phyloP scores from a whole-genome alignment of 2,888 invertebrate species.

The Aphodius granarius region DNA sequence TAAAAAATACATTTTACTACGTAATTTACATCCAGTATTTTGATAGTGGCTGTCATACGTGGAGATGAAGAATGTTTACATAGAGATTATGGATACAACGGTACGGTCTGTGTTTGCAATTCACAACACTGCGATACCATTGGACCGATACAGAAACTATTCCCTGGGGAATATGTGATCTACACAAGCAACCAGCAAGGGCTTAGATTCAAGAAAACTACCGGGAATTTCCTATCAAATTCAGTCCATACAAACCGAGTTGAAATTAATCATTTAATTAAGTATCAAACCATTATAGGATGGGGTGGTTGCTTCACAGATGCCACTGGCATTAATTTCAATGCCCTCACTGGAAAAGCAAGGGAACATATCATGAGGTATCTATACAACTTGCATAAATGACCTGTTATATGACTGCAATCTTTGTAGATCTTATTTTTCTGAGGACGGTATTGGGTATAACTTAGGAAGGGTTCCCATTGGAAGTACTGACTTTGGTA shows the following conservation, averaged over 20 bases:
- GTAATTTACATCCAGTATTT: neutral
- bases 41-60: neutral
- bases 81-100: conserved; percentile 39
- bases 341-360: conserved; percentile 58
- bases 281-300: conserved; percentile 72
- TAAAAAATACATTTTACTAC: neutral
- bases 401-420: neutral
- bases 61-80: conserved; percentile 36
- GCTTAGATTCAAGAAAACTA: conserved; percentile 50
- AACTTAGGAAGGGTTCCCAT: conserved; percentile 80
- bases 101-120: conserved; percentile 71
- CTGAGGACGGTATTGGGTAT: conserved; percentile 72
- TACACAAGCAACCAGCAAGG: conserved; percentile 65
- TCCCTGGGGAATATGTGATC: conserved; percentile 54
- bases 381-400: too few relatives aligned
- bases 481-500: conserved; percentile 86
- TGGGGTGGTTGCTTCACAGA: conserved; percentile 86
- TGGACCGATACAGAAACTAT: conserved; percentile 55
- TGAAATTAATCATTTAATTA: conserved; percentile 22
- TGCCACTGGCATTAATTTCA: conserved; percentile 68
- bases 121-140: conserved; percentile 70
- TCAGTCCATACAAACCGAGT: conserved; percentile 6
- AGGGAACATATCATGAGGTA: conserved; percentile 58
- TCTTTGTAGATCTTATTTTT: conserved; percentile 70
- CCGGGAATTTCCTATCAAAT: conserved; percentile 34